phyloP scores from a whole-genome alignment of 2,888 invertebrate genomes.

The Athalia rosae region DNA sequence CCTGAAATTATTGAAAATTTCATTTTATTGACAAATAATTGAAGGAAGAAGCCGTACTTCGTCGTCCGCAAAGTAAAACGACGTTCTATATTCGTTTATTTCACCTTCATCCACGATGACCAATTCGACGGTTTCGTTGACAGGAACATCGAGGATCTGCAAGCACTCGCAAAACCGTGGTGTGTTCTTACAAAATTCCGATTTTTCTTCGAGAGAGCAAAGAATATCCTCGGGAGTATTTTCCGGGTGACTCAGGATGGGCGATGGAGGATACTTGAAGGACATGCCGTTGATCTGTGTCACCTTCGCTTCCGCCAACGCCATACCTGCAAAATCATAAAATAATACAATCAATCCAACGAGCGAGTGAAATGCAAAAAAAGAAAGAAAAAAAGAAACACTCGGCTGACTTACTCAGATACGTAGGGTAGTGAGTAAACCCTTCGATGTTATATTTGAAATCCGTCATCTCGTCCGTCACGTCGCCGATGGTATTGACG shows the following conservation, averaged over 20 bases:
- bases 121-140: slow-evolving; percentile 76
- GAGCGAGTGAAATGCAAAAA: not conserved
- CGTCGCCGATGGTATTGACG: slow-evolving; percentile 66
- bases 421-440: slow-evolving; percentile 75
- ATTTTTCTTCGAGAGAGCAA: slow-evolving; percentile 65
- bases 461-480: slow-evolving; percentile 75
- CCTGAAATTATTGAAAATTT: slow-evolving; percentile 67
- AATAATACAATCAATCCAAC: slow-evolving; percentile 16
- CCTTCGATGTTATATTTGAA: slow-evolving; percentile 76
- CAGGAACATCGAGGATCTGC: slow-evolving; percentile 75
- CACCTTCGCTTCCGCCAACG: slow-evolving; percentile 52
- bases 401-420: slow-evolving; percentile 72
- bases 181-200: slow-evolving; percentile 57
- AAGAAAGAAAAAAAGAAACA: slow-evolving; percentile 38
- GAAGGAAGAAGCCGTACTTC: not conserved
- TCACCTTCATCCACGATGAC: slow-evolving; percentile 80
- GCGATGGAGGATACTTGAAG: slow-evolving; percentile 77
- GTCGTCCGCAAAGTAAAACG: not conserved
- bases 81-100: slow-evolving; percentile 10
- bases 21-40: not conserved
- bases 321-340: slow-evolving; percentile 51
- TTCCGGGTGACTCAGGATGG: slow-evolving; percentile 76
- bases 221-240: slow-evolving; percentile 63
- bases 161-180: slow-evolving; percentile 76
- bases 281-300: slow-evolving; percentile 79